Percentiles rank a stretch among this genome's conserved stretches.
phyloP scores from a whole-genome alignment of 2,797 vertebrate species.

The Acanthurus lineatus region DNA sequence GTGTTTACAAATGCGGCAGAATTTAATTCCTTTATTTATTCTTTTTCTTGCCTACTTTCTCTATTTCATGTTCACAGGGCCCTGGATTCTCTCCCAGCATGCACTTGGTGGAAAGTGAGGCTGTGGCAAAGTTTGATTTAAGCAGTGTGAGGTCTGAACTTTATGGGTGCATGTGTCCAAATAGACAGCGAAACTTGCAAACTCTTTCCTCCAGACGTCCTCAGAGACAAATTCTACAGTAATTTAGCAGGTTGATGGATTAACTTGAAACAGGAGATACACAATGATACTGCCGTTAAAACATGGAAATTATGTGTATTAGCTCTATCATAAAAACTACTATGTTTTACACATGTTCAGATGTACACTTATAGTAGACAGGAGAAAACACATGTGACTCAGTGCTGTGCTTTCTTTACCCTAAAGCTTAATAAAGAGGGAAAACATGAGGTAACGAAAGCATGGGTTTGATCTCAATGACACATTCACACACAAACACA shows the following conservation, averaged over 20 bases:
- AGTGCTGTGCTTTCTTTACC: constrained; percentile 9
- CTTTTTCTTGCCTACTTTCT: constrained; percentile 45
- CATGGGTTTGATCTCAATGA: background rate
- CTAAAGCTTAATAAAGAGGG: background rate
- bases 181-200: constrained; percentile 53
- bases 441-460: constrained; percentile 2
- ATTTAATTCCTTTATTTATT: constrained; percentile 43
- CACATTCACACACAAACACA: constrained; percentile 7
- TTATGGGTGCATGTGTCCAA: constrained; percentile 57
- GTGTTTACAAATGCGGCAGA: constrained; percentile 61
- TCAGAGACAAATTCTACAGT: constrained; percentile 29
- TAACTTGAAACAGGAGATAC: constrained; percentile 29
- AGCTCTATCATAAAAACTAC: constrained; percentile 27
- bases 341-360: constrained; percentile 4
- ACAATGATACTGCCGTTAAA: constrained; percentile 12
- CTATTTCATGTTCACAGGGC: constrained; percentile 39
- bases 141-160: constrained; percentile 57
- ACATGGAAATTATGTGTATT: constrained; percentile 22
- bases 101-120: constrained; percentile 40
- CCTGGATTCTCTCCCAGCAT: constrained; percentile 53
- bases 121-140: constrained; percentile 63
- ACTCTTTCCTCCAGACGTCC: constrained; percentile 39
- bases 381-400: background rate
- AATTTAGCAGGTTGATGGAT: constrained; percentile 15
- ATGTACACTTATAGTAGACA: background rate